These are phyloP conservation scores for Helarctos malayanus DNA, from an alignment of 2,797 vertebrate species.

Conservation along the genomic window DNA sequence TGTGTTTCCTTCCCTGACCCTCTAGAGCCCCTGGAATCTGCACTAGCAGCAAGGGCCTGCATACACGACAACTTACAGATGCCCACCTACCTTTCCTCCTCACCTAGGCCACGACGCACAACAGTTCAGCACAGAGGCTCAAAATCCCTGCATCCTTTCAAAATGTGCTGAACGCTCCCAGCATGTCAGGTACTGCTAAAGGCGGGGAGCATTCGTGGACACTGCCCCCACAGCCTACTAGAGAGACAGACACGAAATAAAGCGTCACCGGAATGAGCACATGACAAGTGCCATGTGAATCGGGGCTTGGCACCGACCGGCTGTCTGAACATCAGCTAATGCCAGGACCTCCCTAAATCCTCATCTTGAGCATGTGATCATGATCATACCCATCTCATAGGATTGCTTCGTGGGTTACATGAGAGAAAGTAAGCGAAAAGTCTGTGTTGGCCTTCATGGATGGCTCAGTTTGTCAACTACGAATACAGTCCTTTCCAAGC, in stretches of 20 bases:
- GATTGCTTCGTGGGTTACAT: fast-evolving
- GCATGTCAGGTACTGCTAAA: not conserved
- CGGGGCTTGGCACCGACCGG: not conserved
- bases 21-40: not conserved
- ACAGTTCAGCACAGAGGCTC: not conserved
- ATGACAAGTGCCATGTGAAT: not conserved
- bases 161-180: not conserved
- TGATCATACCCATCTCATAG: not conserved
- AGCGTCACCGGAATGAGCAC: fast-evolving
- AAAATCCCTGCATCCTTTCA: not conserved
- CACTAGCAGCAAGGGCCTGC: fast-evolving
- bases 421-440: not conserved
- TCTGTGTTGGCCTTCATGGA: fast-evolving
- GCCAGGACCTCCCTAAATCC: no score
- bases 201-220: not conserved
- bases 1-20: no score
- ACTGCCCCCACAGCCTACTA: not conserved
- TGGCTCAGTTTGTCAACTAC: no score
- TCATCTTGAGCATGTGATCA: not conserved
- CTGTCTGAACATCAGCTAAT: not conserved
- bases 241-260: not conserved
- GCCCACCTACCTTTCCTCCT: not conserved
- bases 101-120: fast-evolving
- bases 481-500: fast-evolving
- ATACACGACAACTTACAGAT: fast-evolving